phyloP scores from a whole-genome alignment of 2,113 vertebrate species.

The Talpa occidentalis region DNA sequence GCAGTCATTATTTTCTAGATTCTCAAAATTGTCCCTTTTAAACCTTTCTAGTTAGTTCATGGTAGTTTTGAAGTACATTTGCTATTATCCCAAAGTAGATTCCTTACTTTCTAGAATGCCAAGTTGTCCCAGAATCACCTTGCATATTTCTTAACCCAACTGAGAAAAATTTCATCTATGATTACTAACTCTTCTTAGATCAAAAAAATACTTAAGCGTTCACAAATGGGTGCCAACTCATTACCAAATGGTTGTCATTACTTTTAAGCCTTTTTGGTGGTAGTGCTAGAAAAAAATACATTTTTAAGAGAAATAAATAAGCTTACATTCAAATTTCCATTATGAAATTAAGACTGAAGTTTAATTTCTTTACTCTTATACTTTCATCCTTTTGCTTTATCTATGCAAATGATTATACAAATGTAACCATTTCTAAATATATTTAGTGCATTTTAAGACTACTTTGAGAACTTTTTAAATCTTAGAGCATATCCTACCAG shows the following conservation, averaged over 20 bases:
- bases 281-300: background rate
- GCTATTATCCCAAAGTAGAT: background rate
- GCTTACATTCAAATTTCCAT: background rate
- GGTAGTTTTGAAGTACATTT: background rate
- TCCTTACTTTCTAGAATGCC: background rate
- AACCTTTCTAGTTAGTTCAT: background rate
- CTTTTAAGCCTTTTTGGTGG: background rate
- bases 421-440: conserved; percentile 11
- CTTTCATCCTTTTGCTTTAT: background rate
- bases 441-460: background rate
- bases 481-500: background rate
- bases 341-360: background rate
- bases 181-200: background rate
- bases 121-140: background rate
- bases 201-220: background rate
- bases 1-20: background rate
- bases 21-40: background rate
- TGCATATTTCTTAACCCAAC: background rate
- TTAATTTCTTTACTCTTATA: background rate
- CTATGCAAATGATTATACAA: background rate
- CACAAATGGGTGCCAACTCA: background rate
- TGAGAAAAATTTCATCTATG: background rate
- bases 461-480: background rate
- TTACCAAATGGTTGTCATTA: background rate
- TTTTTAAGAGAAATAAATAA: background rate